Conservation (phyloP, 2,888 invertebrate species). For the Parnassius glacialis region DNA sequence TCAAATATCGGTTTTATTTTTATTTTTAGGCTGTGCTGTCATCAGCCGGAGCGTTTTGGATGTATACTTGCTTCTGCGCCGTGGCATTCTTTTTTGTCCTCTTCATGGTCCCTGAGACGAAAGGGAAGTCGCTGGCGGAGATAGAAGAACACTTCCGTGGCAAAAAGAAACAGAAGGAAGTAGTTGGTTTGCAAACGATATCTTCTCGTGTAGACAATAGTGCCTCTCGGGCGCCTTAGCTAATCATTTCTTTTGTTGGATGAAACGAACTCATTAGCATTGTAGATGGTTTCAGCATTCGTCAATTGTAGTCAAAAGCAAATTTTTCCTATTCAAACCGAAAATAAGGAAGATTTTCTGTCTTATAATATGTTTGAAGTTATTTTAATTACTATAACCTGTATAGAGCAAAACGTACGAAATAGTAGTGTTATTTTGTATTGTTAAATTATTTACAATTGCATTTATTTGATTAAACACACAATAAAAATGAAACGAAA, state of each 20-base stretch:
- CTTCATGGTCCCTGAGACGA: constrained; percentile 83
- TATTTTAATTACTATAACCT: too few species aligned
- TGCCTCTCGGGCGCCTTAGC: not conserved
- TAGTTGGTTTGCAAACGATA: constrained; percentile 45
- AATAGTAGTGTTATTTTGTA: too few species aligned
- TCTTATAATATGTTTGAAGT: too few species aligned
- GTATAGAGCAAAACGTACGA: too few species aligned
- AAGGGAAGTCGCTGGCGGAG: constrained; percentile 85
- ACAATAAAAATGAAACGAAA: too few species aligned
- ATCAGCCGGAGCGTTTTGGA: constrained; percentile 79
- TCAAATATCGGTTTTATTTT: not conserved
- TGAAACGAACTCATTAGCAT: not conserved
- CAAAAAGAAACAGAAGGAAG: constrained; percentile 42
- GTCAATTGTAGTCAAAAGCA: too few species aligned
- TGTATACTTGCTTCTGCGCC: constrained; percentile 76
- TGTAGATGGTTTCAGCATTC: not conserved
- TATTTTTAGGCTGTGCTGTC: constrained; percentile 60
- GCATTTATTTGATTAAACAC: too few species aligned
- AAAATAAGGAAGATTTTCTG: too few species aligned
- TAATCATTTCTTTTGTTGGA: not conserved
- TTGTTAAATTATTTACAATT: too few species aligned
- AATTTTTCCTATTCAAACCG: too few species aligned
- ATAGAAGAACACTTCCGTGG: constrained; percentile 78
- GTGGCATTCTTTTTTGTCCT: constrained; percentile 77
- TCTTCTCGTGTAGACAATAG: constrained; percentile 26